These are phyloP conservation scores for Clamator glandarius DNA, from an alignment of 2,797 vertebrate species.

Conservation along the genomic window DNA sequence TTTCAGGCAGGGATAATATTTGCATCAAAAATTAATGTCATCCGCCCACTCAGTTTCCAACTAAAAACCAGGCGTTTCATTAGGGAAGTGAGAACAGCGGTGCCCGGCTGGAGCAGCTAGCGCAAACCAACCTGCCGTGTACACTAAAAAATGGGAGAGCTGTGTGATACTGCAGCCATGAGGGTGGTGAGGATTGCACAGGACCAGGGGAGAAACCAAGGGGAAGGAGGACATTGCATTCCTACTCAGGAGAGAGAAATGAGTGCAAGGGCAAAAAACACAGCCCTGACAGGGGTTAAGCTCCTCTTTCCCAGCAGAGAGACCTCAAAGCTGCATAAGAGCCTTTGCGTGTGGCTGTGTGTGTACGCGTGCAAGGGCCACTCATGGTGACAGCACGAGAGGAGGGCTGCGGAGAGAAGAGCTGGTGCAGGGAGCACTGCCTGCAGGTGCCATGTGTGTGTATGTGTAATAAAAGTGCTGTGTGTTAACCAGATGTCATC, in stretches of 20 bases:
- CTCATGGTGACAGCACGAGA: rapidly evolving
- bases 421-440: rapidly evolving
- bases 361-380: rapidly evolving
- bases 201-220: not conserved
- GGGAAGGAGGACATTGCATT: rapidly evolving
- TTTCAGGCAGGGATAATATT: constrained; percentile 36
- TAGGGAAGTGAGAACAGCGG: not conserved
- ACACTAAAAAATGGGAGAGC: not conserved
- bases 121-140: not conserved
- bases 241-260: not conserved
- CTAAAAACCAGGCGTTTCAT: constrained; percentile 1
- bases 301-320: not conserved
- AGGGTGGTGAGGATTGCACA: rapidly evolving
- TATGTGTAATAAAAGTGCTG: rapidly evolving
- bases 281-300: not conserved
- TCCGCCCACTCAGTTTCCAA: constrained; percentile 37
- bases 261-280: rapidly evolving
- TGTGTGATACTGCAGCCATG: rapidly evolving
- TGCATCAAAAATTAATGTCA: constrained; percentile 43
- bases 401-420: rapidly evolving
- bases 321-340: not conserved
- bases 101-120: not conserved
- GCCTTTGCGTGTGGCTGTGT: rapidly evolving
- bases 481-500: rapidly evolving
- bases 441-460: rapidly evolving